Base-by-base conservation (phyloP, 1,140 invertebrate genomes). In the Drosophila ogumai region DNA sequence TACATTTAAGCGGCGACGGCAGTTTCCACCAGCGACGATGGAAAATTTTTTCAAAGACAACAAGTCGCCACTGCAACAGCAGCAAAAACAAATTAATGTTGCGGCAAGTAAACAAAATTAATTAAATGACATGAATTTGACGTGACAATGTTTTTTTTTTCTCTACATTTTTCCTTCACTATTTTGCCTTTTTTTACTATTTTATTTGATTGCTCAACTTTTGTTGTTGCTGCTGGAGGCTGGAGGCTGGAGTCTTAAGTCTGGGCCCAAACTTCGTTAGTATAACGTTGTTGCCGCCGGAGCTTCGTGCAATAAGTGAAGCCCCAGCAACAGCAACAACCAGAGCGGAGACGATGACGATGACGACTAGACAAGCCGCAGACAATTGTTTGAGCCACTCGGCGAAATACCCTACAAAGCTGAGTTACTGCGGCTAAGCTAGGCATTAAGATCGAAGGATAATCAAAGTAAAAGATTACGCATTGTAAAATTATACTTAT, bases 101-200 rank as follows among this genome's bases (percentile, higher is more conserved):
- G 74, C 68, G 76, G 79, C 80, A 91, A 91, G 79, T 91, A 91
- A 91, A 91, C 78, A 91, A 91, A 91, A 91, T 91, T 91, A 91
- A 91, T 91, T 91, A 91, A 91, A 91, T 90, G 85, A 91, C 88
- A 91, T 84, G 88, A 85, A 90, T 91, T 91, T 91, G 90, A 90
- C 90, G 88, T 91, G 90, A 91, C 88, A 91, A 91, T 90, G 84
- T 90, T 90, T 85, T 90, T 81, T 81, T 81, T 65, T 38, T 38
- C 55, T 52, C 22, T 17, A 43, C 17, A 58, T 58, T 55, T 25
- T n/a, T 58, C 12, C 50, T 19, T 54, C 13, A 54, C 50, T 36
- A 54, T 54, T 36, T 54, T 54, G 0, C 32, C 19, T 44, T 67
- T 71, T 74, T 74, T 68, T 69, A 64, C 54, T 66, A 61, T 86